Percentiles rank a stretch among this genome's conserved stretches.
phyloP scores from a whole-genome alignment of 92 coral and sea anemone genomes.

The Plumapathes pennacea region DNA sequence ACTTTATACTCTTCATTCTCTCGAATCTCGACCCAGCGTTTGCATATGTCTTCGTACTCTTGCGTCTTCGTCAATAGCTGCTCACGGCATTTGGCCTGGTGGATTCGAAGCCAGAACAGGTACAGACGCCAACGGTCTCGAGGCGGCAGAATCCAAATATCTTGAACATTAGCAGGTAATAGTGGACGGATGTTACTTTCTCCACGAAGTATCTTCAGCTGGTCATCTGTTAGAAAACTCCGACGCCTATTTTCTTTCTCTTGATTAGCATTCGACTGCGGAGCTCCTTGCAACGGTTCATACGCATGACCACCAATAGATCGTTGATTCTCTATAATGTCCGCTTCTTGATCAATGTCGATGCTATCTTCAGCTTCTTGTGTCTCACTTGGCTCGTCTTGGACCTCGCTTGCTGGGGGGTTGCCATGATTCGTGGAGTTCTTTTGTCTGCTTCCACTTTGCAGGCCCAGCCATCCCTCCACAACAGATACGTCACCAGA shows the following conservation, averaged over 20 bases:
- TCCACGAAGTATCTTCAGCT: slow-evolving; percentile 32
- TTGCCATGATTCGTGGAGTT: not conserved
- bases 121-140: slow-evolving; percentile 59
- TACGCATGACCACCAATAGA: slow-evolving; percentile 56
- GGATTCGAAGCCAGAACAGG: slow-evolving; percentile 63
- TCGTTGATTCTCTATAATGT: slow-evolving; percentile 59
- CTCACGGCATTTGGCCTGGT: slow-evolving; percentile 35
- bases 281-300: slow-evolving; percentile 9
- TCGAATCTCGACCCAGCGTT: slow-evolving; percentile 61
- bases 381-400: slow-evolving; percentile 10
- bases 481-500: slow-evolving; percentile 20
- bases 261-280: not conserved
- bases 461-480: slow-evolving; percentile 47
- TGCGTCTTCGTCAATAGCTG: slow-evolving; percentile 26
- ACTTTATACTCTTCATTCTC: slow-evolving; percentile 58
- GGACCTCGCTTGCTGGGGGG: not conserved
- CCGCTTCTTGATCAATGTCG: slow-evolving; percentile 73
- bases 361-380: slow-evolving; percentile 25
- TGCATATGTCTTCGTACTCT: slow-evolving; percentile 43
- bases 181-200: slow-evolving; percentile 26
- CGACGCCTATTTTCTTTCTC: not conserved
- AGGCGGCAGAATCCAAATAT: slow-evolving; percentile 14
- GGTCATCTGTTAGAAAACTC: slow-evolving; percentile 14
- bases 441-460: not conserved
- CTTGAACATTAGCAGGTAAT: not conserved